Evolutionary conservation across 1,140 invertebrate genomes (phyloP).

Genomic region (Oedothorax gibbosus): DNA sequence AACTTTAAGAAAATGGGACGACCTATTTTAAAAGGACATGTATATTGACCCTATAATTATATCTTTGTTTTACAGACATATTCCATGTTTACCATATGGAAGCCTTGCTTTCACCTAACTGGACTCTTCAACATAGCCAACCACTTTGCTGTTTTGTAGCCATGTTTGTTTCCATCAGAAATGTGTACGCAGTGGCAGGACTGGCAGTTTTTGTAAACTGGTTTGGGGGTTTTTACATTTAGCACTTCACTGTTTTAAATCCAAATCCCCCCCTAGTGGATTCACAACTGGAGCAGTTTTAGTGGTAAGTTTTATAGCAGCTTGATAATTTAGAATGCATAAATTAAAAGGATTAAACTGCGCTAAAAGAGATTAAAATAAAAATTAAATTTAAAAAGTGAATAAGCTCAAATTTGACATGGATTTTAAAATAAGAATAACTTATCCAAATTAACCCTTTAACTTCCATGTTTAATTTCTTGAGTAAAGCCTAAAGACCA

Average conservation of each 20-base stretch:
- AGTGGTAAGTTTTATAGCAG: constrained; percentile 74
- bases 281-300: constrained; percentile 74
- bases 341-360: too few species aligned
- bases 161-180: constrained; percentile 75
- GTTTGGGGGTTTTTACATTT: constrained; percentile 76
- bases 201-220: constrained; percentile 64
- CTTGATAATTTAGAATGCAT: too few species aligned
- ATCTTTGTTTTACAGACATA: constrained; percentile 75
- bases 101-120: constrained; percentile 81
- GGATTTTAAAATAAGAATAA: too few species aligned
- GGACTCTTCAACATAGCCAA: constrained; percentile 86
- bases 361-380: too few species aligned
- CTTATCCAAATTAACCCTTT: too few species aligned
- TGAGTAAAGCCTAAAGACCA: too few species aligned
- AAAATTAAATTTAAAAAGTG: too few species aligned
- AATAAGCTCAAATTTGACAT: too few species aligned
- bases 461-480: too few species aligned
- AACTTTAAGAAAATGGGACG: too few species aligned
- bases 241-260: constrained; percentile 77
- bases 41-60: too few species aligned
- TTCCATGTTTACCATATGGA: constrained; percentile 89
- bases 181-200: constrained; percentile 70
- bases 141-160: constrained; percentile 83
- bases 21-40: too few species aligned
- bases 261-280: constrained; percentile 79